Evolutionary conservation across 2,113 vertebrate genomes (phyloP).

Genomic region (Hoplias malabaricus): DNA sequence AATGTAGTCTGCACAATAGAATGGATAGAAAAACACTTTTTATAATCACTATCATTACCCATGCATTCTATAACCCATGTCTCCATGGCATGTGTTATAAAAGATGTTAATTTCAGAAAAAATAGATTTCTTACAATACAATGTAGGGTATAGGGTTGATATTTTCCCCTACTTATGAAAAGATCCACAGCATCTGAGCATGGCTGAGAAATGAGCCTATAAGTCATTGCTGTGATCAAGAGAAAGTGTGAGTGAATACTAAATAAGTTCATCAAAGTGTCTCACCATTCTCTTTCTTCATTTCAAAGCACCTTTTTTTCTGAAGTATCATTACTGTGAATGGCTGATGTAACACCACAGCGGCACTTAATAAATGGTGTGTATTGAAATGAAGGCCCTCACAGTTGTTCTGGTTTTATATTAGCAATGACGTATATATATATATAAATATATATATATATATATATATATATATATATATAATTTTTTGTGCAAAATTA

Average conservation of each 20-base stretch:
- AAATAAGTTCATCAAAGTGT: background rate
- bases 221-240: background rate
- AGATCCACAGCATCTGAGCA: background rate
- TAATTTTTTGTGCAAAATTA: too few relatives aligned
- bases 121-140: too few relatives aligned
- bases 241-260: conserved; percentile 5
- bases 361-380: background rate
- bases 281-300: background rate
- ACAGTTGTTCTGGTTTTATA: background rate
- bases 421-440: too few relatives aligned
- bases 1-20: too few relatives aligned
- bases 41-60: too few relatives aligned
- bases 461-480: too few relatives aligned
- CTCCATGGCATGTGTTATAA: too few relatives aligned
- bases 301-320: background rate
- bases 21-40: too few relatives aligned
- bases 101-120: too few relatives aligned
- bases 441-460: too few relatives aligned
- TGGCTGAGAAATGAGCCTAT: background rate
- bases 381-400: background rate
- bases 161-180: background rate
- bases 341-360: background rate
- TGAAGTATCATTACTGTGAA: background rate
- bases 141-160: too few relatives aligned
- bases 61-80: too few relatives aligned